A percentile compares a stretch with the other conserved stretches of the same genome.
These are phyloP conservation scores for Ophthalmolycus amberensis DNA, from an alignment of 2,113 vertebrate species.

Conservation along the genomic window DNA sequence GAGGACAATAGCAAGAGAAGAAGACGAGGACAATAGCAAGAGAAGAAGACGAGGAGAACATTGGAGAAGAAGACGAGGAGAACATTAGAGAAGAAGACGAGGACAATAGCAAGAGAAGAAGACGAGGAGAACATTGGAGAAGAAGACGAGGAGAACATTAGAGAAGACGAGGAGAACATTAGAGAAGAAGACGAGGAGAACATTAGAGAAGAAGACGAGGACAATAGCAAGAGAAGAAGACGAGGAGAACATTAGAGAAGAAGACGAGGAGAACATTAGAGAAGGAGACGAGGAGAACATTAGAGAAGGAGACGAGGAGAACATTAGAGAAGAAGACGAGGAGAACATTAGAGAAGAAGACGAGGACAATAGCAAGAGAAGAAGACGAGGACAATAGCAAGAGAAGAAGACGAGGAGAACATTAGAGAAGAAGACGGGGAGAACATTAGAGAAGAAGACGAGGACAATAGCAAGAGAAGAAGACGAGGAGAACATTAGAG, in stretches of 20 bases:
- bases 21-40: too few species aligned
- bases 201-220: constrained; percentile 12
- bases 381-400: too few species aligned
- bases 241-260: not conserved
- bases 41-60: too few species aligned
- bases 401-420: constrained; percentile 19
- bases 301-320: not conserved
- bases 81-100: too few species aligned
- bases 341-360: not conserved
- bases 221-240: not conserved
- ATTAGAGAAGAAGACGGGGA: too few species aligned
- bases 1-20: too few species aligned
- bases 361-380: too few species aligned
- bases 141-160: too few species aligned
- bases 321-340: constrained; percentile 12
- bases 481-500: not conserved
- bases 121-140: too few species aligned
- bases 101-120: too few species aligned
- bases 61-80: too few species aligned
- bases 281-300: constrained; percentile 20
- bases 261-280: too few species aligned
- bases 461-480: not conserved
- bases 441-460: accelerated
- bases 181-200: not conserved
- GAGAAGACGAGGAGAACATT: accelerated